phyloP scores from a whole-genome alignment of 1,140 invertebrate species.

The Penaeus japonicus region DNA sequence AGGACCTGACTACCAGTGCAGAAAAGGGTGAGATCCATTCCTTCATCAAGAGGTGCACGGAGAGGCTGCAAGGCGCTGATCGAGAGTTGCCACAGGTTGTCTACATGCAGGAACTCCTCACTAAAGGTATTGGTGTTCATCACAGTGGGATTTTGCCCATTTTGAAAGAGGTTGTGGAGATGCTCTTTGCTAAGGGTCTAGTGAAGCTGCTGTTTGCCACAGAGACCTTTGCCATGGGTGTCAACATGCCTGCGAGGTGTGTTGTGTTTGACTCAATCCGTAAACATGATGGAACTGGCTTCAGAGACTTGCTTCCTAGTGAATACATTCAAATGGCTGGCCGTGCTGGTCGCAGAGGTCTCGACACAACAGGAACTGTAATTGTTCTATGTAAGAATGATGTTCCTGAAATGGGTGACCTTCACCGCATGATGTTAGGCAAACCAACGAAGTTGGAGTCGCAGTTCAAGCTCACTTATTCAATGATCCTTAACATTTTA shows the following conservation, averaged over 20 bases:
- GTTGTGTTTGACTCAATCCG: constrained; percentile 93
- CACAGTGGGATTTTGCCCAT: constrained; percentile 97
- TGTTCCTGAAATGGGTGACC: constrained; percentile 75
- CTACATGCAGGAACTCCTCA: constrained; percentile 79
- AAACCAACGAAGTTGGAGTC: constrained; percentile 83
- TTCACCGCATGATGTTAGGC: constrained; percentile 88
- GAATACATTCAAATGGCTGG: constrained; percentile 83
- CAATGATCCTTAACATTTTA: constrained; percentile 90
- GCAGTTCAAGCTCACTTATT: constrained; percentile 92
- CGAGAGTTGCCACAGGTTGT: constrained; percentile 84
- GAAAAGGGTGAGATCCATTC: constrained; percentile 84
- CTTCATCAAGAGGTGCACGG: constrained; percentile 86
- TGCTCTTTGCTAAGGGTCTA: constrained; percentile 90
- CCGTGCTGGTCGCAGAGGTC: constrained; percentile 89
- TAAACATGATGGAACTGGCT: constrained; percentile 89
- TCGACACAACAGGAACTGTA: constrained; percentile 92
- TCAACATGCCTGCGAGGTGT: constrained; percentile 97
- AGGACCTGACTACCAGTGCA: constrained; percentile 82
- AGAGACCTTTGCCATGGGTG: constrained; percentile 99
- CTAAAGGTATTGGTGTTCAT: constrained; percentile 92
- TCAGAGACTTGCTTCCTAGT: constrained; percentile 81
- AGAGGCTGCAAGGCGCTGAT: constrained; percentile 85
- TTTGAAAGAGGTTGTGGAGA: constrained; percentile 97
- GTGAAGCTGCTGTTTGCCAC: constrained; percentile 97
- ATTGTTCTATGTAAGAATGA: constrained; percentile 88